Conservation (phyloP, 2,797 vertebrate genomes). For the Champsocephalus esox region DNA sequence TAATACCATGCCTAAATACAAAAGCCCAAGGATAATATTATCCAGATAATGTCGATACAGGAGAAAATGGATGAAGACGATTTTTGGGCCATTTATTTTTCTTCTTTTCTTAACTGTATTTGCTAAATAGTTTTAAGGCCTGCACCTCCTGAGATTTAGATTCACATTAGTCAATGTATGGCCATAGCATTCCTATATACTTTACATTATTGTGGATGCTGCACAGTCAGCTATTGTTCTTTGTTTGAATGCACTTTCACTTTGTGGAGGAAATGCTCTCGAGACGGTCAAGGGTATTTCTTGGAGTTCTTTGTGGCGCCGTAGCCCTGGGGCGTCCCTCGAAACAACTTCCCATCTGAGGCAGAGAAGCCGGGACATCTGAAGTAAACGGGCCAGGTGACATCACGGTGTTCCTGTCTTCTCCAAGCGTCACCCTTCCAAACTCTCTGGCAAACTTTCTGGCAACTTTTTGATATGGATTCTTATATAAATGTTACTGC, state of each 20-base stretch:
- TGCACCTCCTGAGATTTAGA: conserved; percentile 16
- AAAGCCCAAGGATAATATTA: too few species aligned
- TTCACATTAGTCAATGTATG: conserved; percentile 19
- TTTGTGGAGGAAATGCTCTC: conserved; percentile 67
- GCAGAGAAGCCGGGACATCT: conserved; percentile 59
- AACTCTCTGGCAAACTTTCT: conserved; percentile 65
- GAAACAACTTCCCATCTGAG: conserved; percentile 69
- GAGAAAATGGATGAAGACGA: not conserved
- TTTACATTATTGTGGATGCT: conserved; percentile 36
- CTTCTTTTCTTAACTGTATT: not conserved
- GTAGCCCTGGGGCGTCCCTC: conserved; percentile 71
- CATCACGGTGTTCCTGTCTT: conserved; percentile 66
- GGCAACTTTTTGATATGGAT: conserved; percentile 51
- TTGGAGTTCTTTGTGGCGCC: conserved; percentile 69
- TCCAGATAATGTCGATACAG: too few species aligned
- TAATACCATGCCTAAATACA: too few species aligned
- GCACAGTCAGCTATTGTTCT: conserved; percentile 58
- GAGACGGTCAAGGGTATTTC: conserved; percentile 70
- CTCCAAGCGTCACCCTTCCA: conserved; percentile 58
- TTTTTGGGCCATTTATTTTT: not conserved
- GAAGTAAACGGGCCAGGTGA: conserved; percentile 65
- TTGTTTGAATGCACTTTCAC: conserved; percentile 61
- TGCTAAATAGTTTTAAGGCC: not conserved
- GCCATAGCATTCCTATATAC: conserved; percentile 15
- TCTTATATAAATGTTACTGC: conserved; percentile 46